Evolutionary conservation across 1,140 invertebrate genomes (phyloP).

Genomic region (Pogonus chalceus): DNA sequence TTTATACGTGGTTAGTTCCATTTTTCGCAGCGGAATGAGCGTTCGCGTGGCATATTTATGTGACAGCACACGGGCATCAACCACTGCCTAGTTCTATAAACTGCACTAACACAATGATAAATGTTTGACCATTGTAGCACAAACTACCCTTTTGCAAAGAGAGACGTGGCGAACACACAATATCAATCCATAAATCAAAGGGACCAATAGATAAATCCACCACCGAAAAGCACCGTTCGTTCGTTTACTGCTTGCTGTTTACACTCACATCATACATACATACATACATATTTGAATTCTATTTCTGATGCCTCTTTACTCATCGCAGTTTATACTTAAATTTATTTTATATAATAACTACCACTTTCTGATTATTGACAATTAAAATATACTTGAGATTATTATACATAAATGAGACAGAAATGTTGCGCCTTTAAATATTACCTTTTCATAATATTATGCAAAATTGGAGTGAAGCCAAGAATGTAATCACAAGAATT

Average conservation of each 20-base stretch:
- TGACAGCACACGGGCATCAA: constrained; percentile 15
- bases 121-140: constrained; percentile 24
- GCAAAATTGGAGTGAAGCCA: too few relatives aligned
- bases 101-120: constrained; percentile 20
- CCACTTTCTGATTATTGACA: too few relatives aligned
- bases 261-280: too few relatives aligned
- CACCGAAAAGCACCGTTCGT: not conserved
- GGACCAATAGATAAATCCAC: constrained; percentile 25
- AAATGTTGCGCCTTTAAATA: too few relatives aligned
- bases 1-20: not conserved
- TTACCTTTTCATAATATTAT: too few relatives aligned
- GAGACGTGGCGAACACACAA: constrained; percentile 21
- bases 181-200: constrained; percentile 32
- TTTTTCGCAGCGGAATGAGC: constrained; percentile 8
- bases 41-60: constrained; percentile 21
- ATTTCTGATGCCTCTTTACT: too few relatives aligned
- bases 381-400: too few relatives aligned
- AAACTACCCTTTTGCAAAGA: constrained; percentile 22
- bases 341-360: too few relatives aligned
- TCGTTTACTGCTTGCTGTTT: not conserved
- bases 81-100: constrained; percentile 13
- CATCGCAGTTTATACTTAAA: too few relatives aligned
- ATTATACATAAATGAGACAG: too few relatives aligned
- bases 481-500: too few relatives aligned
- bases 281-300: too few relatives aligned